Conservation (phyloP, 1,140 invertebrate species). For the Eufriesea mexicana region DNA sequence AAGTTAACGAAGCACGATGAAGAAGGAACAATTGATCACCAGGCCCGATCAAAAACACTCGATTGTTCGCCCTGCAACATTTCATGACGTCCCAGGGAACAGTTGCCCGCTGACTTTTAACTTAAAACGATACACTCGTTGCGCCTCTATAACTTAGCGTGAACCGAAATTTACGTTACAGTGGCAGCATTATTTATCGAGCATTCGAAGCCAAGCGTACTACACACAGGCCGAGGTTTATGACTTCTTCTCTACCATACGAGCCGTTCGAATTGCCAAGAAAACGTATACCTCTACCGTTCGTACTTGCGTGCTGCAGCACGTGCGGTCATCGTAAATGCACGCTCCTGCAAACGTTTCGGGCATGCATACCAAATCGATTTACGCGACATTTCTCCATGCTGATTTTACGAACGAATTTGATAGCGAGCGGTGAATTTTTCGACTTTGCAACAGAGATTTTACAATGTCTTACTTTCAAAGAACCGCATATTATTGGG, state of each 20-base stretch:
- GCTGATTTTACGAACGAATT: too few relatives aligned
- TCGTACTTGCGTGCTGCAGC: slow-evolving; percentile 19
- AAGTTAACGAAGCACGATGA: neutral
- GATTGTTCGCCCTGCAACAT: neutral
- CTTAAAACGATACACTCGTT: slow-evolving; percentile 33
- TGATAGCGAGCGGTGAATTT: too few relatives aligned
- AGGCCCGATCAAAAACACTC: neutral
- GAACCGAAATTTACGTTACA: slow-evolving; percentile 39
- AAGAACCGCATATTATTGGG: too few relatives aligned
- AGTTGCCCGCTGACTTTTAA: slow-evolving; percentile 13
- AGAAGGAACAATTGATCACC: neutral
- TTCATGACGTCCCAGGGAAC: neutral
- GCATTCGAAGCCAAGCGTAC: slow-evolving; percentile 1
- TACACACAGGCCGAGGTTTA: slow-evolving; percentile 26
- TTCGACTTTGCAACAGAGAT: too few relatives aligned
- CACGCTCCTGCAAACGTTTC: slow-evolving; percentile 40
- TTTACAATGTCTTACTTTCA: neutral
- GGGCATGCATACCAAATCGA: slow-evolving; percentile 47
- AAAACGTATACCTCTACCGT: slow-evolving; percentile 30
- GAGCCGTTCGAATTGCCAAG: slow-evolving; percentile 41
- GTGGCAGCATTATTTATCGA: slow-evolving; percentile 46
- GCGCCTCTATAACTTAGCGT: slow-evolving; percentile 25
- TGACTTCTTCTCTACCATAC: slow-evolving; percentile 32
- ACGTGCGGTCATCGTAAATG: slow-evolving; percentile 62
- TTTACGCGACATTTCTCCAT: slow-evolving; percentile 6